phyloP scores from a whole-genome alignment of 2,888 invertebrate species.

The Platycnemis pennipes region DNA sequence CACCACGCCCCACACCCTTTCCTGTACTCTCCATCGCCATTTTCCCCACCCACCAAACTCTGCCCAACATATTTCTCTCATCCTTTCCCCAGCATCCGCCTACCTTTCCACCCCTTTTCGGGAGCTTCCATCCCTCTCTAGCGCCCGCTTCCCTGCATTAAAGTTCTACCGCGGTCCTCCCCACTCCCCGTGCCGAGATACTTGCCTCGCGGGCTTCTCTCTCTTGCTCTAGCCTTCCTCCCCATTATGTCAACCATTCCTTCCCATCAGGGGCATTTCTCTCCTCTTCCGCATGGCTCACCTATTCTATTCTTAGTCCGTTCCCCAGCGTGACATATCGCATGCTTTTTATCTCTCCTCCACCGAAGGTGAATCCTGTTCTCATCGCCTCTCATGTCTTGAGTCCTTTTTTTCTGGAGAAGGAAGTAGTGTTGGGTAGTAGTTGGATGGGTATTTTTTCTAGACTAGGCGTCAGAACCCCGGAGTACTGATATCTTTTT shows the following conservation, averaged over 20 bases:
- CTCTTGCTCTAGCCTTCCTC: neutral
- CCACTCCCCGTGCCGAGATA: too few species aligned
- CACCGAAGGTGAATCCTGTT: too few species aligned
- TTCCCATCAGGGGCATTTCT: neutral
- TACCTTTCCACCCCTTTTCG: too few species aligned
- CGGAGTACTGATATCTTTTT: too few species aligned
- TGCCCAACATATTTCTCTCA: neutral
- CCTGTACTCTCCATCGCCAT: neutral
- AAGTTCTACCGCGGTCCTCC: slow-evolving; percentile 27
- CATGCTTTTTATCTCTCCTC: neutral
- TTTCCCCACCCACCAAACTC: neutral
- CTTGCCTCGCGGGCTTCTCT: slow-evolving; percentile 29
- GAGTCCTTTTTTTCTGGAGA: too few species aligned
- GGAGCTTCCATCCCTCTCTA: neutral
- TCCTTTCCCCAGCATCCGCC: neutral
- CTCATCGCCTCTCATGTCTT: too few species aligned
- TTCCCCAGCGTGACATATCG: neutral
- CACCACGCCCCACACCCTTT: neutral
- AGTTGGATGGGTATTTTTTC: too few species aligned
- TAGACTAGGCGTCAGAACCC: too few species aligned
- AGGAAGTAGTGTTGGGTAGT: too few species aligned
- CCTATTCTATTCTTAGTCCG: too few species aligned
- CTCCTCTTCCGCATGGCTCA: neutral
- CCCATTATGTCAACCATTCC: neutral
- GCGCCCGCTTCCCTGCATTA: slow-evolving; percentile 15